Percentiles rank a stretch among this genome's conserved stretches.
These are phyloP conservation scores for Salvelinus alpinus DNA, from an alignment of 2,113 vertebrate genomes.

Conservation along the genomic window DNA sequence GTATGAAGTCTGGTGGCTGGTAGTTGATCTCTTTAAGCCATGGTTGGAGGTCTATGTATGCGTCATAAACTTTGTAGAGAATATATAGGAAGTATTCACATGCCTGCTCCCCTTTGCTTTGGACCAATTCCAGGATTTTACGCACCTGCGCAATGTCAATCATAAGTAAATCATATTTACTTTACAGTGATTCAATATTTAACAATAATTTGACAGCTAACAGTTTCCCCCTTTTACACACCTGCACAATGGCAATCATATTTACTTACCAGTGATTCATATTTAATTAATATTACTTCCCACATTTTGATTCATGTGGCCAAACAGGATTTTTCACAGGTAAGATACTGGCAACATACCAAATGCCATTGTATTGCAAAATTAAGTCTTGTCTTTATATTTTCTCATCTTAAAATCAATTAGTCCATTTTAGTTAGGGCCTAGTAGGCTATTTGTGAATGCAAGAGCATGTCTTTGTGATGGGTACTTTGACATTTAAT, in stretches of 20 bases:
- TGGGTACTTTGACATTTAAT: too few relatives aligned
- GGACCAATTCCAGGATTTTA: slow-evolving; percentile 88
- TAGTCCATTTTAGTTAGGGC: too few relatives aligned
- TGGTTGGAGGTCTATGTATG: slow-evolving; percentile 86
- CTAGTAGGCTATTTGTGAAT: too few relatives aligned
- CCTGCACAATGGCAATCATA: slow-evolving; percentile 63
- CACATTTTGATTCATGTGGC: too few relatives aligned
- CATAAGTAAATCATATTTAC: neutral
- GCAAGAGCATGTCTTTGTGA: too few relatives aligned
- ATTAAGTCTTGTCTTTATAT: too few relatives aligned
- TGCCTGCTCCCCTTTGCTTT: slow-evolving; percentile 92
- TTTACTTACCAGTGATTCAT: neutral
- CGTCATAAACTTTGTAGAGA: slow-evolving; percentile 82
- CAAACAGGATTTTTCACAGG: too few relatives aligned
- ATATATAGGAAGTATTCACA: slow-evolving; percentile 83
- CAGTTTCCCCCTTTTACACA: slow-evolving; percentile 74
- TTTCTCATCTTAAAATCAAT: too few relatives aligned
- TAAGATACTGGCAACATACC: too few relatives aligned
- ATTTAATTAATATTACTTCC: too few relatives aligned
- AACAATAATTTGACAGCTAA: too few relatives aligned
- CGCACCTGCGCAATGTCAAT: slow-evolving; percentile 77
- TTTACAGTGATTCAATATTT: neutral
- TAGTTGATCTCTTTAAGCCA: slow-evolving; percentile 86
- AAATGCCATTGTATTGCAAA: too few relatives aligned
- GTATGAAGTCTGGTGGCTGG: slow-evolving; percentile 68